Conservation (phyloP, 1,140 invertebrate species). For the Tyrophagus putrescentiae region DNA sequence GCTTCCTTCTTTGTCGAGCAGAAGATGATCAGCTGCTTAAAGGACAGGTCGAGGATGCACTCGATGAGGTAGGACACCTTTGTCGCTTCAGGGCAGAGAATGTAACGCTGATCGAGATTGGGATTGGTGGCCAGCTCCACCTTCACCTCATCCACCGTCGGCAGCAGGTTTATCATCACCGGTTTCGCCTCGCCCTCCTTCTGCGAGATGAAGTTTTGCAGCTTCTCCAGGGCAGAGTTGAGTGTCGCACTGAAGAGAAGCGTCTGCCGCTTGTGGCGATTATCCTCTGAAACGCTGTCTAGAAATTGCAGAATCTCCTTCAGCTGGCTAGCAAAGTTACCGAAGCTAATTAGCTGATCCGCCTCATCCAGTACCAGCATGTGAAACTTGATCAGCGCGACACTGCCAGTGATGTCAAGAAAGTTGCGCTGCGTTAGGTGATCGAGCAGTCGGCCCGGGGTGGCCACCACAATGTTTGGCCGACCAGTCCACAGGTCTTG, state of each 20-base stretch:
- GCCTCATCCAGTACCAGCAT: slow-evolving; percentile 76
- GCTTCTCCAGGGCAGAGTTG: slow-evolving; percentile 60
- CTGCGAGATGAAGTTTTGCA: slow-evolving; percentile 46
- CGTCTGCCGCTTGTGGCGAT: slow-evolving; percentile 63
- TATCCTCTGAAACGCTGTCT: slow-evolving; percentile 41
- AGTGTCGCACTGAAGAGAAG: slow-evolving; percentile 92
- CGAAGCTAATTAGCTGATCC: slow-evolving; percentile 53
- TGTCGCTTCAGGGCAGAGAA: slow-evolving; percentile 71
- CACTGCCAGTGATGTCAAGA: slow-evolving; percentile 24
- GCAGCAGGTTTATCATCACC: slow-evolving; percentile 28
- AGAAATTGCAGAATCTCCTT: slow-evolving; percentile 44
- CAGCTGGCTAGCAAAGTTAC: slow-evolving; percentile 29
- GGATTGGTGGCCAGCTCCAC: slow-evolving; percentile 64
- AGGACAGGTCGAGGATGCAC: slow-evolving; percentile 21
- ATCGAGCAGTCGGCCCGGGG: slow-evolving; percentile 72
- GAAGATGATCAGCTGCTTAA: slow-evolving; percentile 25
- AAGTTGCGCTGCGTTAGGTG: slow-evolving; percentile 36
- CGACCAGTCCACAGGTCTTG: slow-evolving; percentile 25
- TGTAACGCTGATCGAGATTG: slow-evolving; percentile 70
- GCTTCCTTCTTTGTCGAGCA: slow-evolving; percentile 23
- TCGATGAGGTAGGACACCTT: slow-evolving; percentile 69
- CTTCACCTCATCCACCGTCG: slow-evolving; percentile 42
- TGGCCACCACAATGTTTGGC: slow-evolving; percentile 70
- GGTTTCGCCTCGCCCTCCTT: slow-evolving; percentile 20
- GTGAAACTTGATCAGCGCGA: slow-evolving; percentile 47